Percentiles rank a stretch among this genome's conserved stretches.
Evolutionary conservation across 2,797 vertebrate species (phyloP).

Genomic region (Falco berigora): DNA sequence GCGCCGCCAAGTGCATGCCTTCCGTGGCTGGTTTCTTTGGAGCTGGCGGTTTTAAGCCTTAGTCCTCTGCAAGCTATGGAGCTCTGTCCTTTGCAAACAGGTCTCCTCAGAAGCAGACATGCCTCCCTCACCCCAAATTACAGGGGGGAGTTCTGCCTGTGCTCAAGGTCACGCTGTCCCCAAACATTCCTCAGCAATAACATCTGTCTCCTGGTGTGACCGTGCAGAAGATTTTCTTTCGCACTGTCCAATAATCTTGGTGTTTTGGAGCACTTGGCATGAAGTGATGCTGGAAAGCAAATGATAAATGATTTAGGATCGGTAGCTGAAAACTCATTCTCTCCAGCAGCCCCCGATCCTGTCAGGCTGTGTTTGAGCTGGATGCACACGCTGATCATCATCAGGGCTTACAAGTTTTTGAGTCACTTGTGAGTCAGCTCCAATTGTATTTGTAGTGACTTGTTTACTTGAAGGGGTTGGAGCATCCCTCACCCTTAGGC

Average conservation of each 20-base stretch:
- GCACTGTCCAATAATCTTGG: not conserved
- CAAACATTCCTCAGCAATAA: not conserved
- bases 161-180: not conserved
- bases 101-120: not conserved
- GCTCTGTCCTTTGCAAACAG: not conserved
- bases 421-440: not conserved
- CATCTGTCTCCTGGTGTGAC: not conserved
- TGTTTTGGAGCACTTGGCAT: not conserved
- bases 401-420: not conserved
- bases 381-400: accelerated
- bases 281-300: not conserved
- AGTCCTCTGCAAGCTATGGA: not conserved
- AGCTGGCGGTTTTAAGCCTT: not conserved
- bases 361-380: not conserved
- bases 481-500: not conserved
- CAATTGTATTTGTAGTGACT: accelerated
- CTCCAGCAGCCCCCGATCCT: not conserved
- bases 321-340: not conserved
- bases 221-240: not conserved
- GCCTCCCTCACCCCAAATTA: not conserved
- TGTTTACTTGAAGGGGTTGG: not conserved
- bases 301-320: not conserved
- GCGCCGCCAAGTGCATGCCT: accelerated
- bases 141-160: not conserved
- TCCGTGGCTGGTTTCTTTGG: accelerated